Conservation (phyloP, 2,888 invertebrate species). For the Amorpha juglandis region DNA sequence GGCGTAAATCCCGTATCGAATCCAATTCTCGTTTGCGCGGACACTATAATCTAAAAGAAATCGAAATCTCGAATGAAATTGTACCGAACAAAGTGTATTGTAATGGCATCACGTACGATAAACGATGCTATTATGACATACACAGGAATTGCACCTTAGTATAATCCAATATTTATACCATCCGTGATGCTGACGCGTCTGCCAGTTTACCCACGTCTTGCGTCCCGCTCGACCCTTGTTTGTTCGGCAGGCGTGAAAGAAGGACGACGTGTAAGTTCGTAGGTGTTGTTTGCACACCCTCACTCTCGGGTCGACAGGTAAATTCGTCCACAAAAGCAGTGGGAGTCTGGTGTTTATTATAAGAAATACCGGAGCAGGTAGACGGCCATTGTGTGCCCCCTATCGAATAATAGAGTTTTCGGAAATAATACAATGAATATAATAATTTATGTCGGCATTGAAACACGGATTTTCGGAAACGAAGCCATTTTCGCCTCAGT, state of each 20-base stretch:
- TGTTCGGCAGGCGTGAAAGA: conserved; percentile 39
- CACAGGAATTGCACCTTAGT: conserved; percentile 80
- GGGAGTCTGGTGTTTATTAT: conserved; percentile 74
- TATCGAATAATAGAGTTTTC: conserved; percentile 80
- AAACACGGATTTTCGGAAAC: conserved; percentile 75
- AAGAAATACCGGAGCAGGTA: conserved; percentile 79
- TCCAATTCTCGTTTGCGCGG: conserved; percentile 65
- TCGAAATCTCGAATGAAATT: conserved; percentile 68
- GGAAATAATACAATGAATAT: conserved; percentile 80
- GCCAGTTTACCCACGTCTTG: conserved; percentile 15
- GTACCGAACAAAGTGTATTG: conserved; percentile 64
- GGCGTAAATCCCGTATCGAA: conserved; percentile 69
- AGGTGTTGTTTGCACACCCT: conserved; percentile 76
- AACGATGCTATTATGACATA: conserved; percentile 82
- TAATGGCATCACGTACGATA: conserved; percentile 83
- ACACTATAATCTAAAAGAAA: conserved; percentile 76
- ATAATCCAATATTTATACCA: conserved; percentile 83
- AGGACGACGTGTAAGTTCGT: conserved; percentile 48
- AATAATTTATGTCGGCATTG: conserved; percentile 77
- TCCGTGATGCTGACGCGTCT: conserved; percentile 62
- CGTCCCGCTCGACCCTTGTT: conserved; percentile 41
- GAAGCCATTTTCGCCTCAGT: too few relatives aligned
- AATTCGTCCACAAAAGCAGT: conserved; percentile 74
- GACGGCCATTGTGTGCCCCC: conserved; percentile 67
- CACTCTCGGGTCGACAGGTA: conserved; percentile 72